Base-by-base conservation (phyloP, 2,113 vertebrate genomes). In the Gobiocypris rarus region DNA sequence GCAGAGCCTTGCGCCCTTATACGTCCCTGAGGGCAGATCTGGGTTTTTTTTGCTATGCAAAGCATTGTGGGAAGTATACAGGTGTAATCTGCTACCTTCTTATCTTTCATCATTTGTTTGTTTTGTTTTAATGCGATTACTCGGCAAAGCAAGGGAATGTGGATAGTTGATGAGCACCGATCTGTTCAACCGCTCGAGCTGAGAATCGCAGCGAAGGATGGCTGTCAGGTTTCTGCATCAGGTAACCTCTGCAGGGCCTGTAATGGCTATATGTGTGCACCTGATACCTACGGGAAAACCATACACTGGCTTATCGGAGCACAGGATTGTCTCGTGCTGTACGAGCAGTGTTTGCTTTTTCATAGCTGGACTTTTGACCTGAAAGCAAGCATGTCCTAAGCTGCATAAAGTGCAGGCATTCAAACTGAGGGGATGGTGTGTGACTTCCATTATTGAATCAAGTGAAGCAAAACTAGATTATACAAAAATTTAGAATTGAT, bases 201-300 rank as follows among this genome's bases (percentile, higher is more conserved):
- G 65, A 63, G 48, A 79, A 56, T 74, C 54, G 52, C 61, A n/a
- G 45, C 5, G 50, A 48, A 34, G 79, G 41, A 88, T 86, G 87
- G 75, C 87, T 15, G 80, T 88, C 22, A 83, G 70, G 26, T 88
- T 88, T 50, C 50, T 61, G 28, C 69, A 69, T 82, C 83, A 85
- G 87, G 87, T 85, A 83, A 89, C 80, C 24, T 63, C 31, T 43
- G 9, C 45, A 28, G 43, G 56, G 4, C 54, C 22, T 19, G 28
- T 70, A 38, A 45, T 14, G n/a, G 83, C 80, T 63, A 52, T 77
- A 70, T 17, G 50, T 71, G 65, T 67, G 14, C 70, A 87, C 69
- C 38, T 83, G 81, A 80, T 69, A 79, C 75, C 54, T 73, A 1
- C 58, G 5, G 22, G 38, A 59, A 67, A 77, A 71, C 43, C n/a